A percentile compares a stretch with the other conserved stretches of the same genome.
Evolutionary conservation across 1,140 invertebrate species (phyloP).

Genomic region (Laupala kohalensis): DNA sequence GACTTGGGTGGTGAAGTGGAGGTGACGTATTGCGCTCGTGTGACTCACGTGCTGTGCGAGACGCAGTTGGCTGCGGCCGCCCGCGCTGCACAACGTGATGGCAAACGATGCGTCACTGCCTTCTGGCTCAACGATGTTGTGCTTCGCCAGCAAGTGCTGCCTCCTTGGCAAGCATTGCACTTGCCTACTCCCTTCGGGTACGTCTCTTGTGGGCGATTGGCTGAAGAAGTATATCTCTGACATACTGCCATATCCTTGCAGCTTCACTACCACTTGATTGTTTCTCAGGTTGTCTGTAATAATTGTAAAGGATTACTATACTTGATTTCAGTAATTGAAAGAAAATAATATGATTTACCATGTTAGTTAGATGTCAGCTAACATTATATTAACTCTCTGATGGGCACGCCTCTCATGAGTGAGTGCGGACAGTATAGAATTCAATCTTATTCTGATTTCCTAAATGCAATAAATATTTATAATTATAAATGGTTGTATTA

Average conservation of each 20-base stretch:
- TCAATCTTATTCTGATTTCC: too few species aligned
- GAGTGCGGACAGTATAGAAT: too few species aligned
- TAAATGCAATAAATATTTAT: too few species aligned
- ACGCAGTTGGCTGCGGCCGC: constrained; percentile 79
- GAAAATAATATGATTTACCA: neutral
- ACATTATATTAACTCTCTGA: too few species aligned
- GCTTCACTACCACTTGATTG: neutral
- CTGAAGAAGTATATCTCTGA: neutral
- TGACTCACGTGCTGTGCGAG: constrained; percentile 85
- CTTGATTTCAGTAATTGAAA: neutral
- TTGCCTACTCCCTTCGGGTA: constrained; percentile 66
- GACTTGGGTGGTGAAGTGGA: constrained; percentile 85
- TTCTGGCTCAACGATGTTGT: constrained; percentile 91
- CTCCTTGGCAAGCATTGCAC: constrained; percentile 85
- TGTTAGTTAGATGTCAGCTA: neutral
- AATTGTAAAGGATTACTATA: neutral
- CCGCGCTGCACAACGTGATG: constrained; percentile 68
- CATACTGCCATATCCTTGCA: neutral
- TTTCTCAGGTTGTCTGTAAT: neutral
- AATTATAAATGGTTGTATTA: too few species aligned
- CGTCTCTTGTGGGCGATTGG: too few species aligned
- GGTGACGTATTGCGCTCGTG: constrained; percentile 60
- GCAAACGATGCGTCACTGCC: constrained; percentile 77
- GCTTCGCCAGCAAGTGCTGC: constrained; percentile 63
- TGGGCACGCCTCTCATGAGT: too few species aligned